Evolutionary conservation across 1,140 invertebrate genomes (phyloP).

Genomic region (Danaus melanippus): DNA sequence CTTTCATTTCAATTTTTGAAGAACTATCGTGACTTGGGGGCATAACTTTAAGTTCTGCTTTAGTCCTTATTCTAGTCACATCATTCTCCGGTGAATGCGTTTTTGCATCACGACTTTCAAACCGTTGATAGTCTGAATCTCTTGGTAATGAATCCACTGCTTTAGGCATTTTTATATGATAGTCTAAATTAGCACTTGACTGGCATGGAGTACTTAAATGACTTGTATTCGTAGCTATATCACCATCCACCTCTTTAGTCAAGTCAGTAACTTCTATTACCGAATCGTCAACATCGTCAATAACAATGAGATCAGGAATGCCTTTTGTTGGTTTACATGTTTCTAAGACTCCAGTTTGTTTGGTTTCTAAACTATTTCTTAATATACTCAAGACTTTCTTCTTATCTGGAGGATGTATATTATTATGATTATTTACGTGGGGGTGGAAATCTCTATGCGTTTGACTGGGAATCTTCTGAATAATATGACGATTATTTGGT

Average conservation of each 20-base stretch:
- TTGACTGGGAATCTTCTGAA: constrained; percentile 55
- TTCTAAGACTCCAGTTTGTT: constrained; percentile 73
- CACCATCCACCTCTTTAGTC: constrained; percentile 50
- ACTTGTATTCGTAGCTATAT: constrained; percentile 32
- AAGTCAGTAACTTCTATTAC: constrained; percentile 63
- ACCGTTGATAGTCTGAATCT: constrained; percentile 46
- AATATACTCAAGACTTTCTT: constrained; percentile 76
- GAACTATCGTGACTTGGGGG: constrained; percentile 51
- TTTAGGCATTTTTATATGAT: constrained; percentile 78
- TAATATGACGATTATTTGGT: constrained; percentile 61
- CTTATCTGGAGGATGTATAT: constrained; percentile 74
- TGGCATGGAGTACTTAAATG: constrained; percentile 70
- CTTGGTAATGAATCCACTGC: constrained; percentile 71
- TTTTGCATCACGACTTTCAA: constrained; percentile 40
- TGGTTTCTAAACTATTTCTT: constrained; percentile 79
- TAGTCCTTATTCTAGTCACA: constrained; percentile 82
- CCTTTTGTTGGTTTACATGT: constrained; percentile 57
- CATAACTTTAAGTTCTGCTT: constrained; percentile 83
- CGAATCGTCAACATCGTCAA: constrained; percentile 63
- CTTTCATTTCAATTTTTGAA: constrained; percentile 33
- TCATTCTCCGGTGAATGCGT: constrained; percentile 56
- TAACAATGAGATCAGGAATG: constrained; percentile 66
- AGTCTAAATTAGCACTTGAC: constrained; percentile 66
- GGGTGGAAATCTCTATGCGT: constrained; percentile 41
- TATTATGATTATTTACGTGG: constrained; percentile 38